A percentile compares a stretch with the other conserved stretches of the same genome.
These are phyloP conservation scores for Rutilus rutilus DNA, from an alignment of 2,113 vertebrate genomes.

Conservation along the genomic window DNA sequence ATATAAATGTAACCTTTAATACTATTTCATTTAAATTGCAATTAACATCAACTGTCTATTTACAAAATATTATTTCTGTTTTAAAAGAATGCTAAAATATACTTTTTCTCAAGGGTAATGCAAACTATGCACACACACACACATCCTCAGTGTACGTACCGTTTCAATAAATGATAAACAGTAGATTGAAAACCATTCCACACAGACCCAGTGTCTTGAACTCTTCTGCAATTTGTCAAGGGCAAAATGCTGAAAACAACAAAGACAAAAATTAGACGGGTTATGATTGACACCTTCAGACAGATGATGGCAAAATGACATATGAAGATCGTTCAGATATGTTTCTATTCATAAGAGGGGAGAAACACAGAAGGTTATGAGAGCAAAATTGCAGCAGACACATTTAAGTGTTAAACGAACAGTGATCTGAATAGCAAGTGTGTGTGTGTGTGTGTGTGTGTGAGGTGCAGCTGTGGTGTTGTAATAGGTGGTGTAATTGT, in stretches of 20 bases:
- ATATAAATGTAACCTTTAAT: not conserved
- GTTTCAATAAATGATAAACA: not conserved
- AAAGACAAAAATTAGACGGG: slow-evolving; percentile 23
- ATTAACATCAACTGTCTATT: not conserved
- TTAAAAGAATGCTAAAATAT: not conserved
- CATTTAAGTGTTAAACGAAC: slow-evolving; percentile 76
- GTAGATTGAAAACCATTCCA: not conserved
- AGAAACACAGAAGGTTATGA: slow-evolving; percentile 12
- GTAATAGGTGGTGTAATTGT: slow-evolving; percentile 79
- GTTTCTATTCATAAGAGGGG: slow-evolving; percentile 76
- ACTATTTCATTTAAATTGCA: not conserved
- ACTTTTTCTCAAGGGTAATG: not conserved
- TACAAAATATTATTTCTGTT: not conserved
- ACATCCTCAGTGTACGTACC: not conserved
- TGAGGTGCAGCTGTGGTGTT: slow-evolving; percentile 67
- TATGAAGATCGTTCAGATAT: slow-evolving; percentile 75
- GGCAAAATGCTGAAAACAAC: slow-evolving; percentile 27
- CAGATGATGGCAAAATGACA: slow-evolving; percentile 57
- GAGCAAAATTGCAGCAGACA: slow-evolving; percentile 49
- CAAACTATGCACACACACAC: not conserved
- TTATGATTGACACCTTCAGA: slow-evolving; percentile 70
- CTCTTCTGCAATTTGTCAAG: no score
- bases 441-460: slow-evolving; percentile 16
- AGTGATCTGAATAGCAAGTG: slow-evolving; percentile 73
- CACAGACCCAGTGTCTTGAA: not conserved